Conservation (phyloP, 2,113 vertebrate genomes). For the Alaudala cheleensis region DNA sequence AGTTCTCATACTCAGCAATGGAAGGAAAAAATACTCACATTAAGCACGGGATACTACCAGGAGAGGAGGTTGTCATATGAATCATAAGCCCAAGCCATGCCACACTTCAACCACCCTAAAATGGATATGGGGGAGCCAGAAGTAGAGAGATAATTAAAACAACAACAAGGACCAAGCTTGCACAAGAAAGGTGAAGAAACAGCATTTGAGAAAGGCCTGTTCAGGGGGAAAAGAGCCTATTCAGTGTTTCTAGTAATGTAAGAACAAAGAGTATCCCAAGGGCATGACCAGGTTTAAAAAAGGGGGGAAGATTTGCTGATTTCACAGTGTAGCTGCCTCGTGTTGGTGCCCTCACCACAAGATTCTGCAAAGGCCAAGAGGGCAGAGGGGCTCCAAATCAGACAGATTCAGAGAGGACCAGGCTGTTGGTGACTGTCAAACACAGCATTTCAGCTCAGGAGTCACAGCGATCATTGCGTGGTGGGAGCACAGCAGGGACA, state of each 20-base stretch:
- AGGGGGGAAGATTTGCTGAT: not conserved
- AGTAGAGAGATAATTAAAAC: not conserved
- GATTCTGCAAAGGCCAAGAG: not conserved
- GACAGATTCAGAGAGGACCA: not conserved
- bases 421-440: not conserved
- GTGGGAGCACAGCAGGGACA: not conserved
- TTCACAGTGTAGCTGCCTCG: fast-evolving
- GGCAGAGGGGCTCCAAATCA: not conserved
- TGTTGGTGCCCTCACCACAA: not conserved
- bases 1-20: not conserved
- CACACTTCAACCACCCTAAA: not conserved
- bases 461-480: not conserved
- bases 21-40: not conserved
- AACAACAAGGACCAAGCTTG: not conserved
- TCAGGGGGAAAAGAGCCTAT: not conserved
- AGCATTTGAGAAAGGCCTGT: not conserved
- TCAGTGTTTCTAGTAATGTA: not conserved
- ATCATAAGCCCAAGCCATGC: not conserved
- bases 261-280: not conserved
- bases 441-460: not conserved
- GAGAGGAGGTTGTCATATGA: not conserved
- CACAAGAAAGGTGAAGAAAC: not conserved
- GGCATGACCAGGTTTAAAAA: not conserved
- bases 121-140: not conserved
- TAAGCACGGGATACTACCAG: not conserved